phyloP scores from a whole-genome alignment of 2,113 vertebrate genomes.

The Aegotheles bennettii region DNA sequence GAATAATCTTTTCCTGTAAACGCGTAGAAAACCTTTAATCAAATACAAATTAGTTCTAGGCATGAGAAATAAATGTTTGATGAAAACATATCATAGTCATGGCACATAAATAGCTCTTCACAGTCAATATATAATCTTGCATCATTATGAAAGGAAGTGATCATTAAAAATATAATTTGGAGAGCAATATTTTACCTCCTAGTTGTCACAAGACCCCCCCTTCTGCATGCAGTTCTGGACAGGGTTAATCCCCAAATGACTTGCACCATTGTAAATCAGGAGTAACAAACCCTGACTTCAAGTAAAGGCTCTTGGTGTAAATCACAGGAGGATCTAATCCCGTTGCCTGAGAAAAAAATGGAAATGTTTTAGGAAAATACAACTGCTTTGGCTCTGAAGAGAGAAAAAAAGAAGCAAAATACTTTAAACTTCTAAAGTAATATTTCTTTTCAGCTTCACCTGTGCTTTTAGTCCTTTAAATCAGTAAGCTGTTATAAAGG shows the following conservation, averaged over 20 bases:
- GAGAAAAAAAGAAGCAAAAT: conserved; percentile 10
- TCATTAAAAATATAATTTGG: conserved; percentile 69
- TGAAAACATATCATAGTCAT: conserved; percentile 55
- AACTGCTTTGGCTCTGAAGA: neutral
- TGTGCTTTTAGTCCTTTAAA: conserved; percentile 59
- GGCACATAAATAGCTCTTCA: conserved; percentile 55
- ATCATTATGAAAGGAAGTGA: conserved; percentile 67
- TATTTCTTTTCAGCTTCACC: conserved; percentile 62
- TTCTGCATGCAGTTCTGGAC: neutral
- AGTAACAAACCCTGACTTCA: conserved; percentile 30
- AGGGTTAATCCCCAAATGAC: conserved; percentile 34
- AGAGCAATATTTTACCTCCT: conserved; percentile 61
- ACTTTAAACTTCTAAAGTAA: conserved; percentile 47
- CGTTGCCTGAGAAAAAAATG: neutral
- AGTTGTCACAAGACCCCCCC: conserved; percentile 15
- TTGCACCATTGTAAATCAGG: conserved; percentile 46
- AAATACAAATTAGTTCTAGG: conserved; percentile 72
- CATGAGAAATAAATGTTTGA: conserved; percentile 61
- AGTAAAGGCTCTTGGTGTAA: conserved; percentile 8
- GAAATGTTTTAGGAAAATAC: conserved; percentile 39
- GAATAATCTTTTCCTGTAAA: conserved; percentile 65
- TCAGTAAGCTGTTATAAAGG: conserved; percentile 47
- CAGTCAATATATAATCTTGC: conserved; percentile 66
- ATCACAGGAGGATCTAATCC: conserved; percentile 22
- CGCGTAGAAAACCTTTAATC: conserved; percentile 66